These are phyloP conservation scores for Hymenochirus boettgeri DNA, from an alignment of 2,113 vertebrate genomes.

Conservation along the genomic window DNA sequence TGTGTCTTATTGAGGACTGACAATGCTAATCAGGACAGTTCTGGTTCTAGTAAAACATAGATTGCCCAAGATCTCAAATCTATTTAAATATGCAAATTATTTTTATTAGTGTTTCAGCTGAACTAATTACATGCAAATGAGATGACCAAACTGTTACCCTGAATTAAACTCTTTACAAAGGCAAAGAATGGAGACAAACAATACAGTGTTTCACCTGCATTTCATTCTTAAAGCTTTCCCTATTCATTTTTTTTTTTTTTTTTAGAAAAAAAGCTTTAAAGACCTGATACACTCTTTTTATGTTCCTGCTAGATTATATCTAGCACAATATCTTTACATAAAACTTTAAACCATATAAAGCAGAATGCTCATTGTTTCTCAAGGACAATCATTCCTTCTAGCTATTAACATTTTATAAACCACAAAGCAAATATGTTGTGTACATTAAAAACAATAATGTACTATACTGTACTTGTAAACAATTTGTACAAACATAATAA, in stretches of 20 bases:
- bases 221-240: background rate
- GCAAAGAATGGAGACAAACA: background rate
- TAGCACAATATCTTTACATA: conserved; percentile 1
- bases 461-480: background rate
- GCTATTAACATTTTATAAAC: conserved; percentile 6
- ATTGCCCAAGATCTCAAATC: conserved; percentile 8
- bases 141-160: conserved; percentile 5
- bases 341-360: background rate
- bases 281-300: background rate
- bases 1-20: background rate
- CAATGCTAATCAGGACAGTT: conserved; percentile 18
- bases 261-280: background rate
- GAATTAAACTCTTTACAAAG: background rate
- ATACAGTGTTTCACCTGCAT: background rate
- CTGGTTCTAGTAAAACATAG: background rate
- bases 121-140: conserved; percentile 27
- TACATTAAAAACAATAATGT: background rate
- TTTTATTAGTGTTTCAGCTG: conserved; percentile 7
- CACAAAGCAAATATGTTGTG: background rate
- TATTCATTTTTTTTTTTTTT: too few species aligned
- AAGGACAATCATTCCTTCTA: background rate
- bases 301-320: background rate
- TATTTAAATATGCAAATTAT: conserved; percentile 31
- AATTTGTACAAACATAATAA: background rate
- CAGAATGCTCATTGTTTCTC: background rate